phyloP scores from a whole-genome alignment of 2,888 invertebrate species.

The Alloscopus bannaensis region DNA sequence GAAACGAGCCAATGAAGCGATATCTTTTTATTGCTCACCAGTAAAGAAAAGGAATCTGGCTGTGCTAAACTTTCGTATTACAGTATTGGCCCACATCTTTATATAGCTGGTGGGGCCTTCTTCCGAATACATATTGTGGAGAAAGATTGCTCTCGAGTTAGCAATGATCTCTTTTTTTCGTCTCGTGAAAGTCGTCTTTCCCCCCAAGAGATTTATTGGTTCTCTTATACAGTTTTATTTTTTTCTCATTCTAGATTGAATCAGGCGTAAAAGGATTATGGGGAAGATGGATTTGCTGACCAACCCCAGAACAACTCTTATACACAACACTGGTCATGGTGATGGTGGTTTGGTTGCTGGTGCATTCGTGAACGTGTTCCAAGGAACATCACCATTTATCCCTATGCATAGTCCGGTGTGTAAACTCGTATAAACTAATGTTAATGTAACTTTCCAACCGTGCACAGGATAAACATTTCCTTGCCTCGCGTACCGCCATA shows the following conservation, averaged over 20 bases:
- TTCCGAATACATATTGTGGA: too few species aligned
- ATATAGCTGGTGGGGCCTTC: too few species aligned
- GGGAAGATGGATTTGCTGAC: slow-evolving; percentile 64
- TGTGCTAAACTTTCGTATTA: too few species aligned
- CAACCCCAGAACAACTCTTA: slow-evolving; percentile 53
- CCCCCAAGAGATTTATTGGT: slow-evolving; percentile 59
- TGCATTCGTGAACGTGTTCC: slow-evolving; percentile 14
- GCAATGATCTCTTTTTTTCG: slow-evolving; percentile 27
- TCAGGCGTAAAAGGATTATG: slow-evolving; percentile 65
- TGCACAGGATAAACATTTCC: too few species aligned
- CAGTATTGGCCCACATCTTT: too few species aligned
- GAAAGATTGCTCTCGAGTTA: slow-evolving; percentile 23
- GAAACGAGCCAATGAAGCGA: slow-evolving; percentile 60
- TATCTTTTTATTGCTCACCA: slow-evolving; percentile 54
- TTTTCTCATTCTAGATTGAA: slow-evolving; percentile 64
- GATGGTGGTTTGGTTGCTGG: background rate
- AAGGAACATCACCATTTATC: slow-evolving; percentile 39
- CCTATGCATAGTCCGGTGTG: too few species aligned
- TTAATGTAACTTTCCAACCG: slow-evolving; percentile 43
- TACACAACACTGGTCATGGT: slow-evolving; percentile 3
- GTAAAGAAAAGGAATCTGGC: background rate
- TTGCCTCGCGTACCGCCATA: too few species aligned
- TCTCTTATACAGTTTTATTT: slow-evolving; percentile 61
- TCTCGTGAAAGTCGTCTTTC: slow-evolving; percentile 7
- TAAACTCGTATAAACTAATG: slow-evolving; percentile 34